Conservation (phyloP, 1,140 invertebrate species). For the Choristoneura fumiferana region DNA sequence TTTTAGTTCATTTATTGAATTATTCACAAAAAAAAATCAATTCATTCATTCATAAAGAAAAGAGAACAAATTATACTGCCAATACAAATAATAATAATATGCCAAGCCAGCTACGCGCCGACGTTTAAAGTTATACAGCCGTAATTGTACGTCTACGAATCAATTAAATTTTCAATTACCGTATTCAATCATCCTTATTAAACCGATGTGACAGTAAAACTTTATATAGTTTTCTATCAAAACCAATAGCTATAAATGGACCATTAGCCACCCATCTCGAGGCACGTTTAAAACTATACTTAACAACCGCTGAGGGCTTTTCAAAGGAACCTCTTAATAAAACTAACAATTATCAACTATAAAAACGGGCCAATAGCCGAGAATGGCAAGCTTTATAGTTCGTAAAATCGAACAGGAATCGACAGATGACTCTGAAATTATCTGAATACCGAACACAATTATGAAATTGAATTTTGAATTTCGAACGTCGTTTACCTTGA, state of each 20-base stretch:
- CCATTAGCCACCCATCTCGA: slow-evolving; percentile 55
- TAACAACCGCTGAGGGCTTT: slow-evolving; percentile 19
- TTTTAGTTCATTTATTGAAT: no score
- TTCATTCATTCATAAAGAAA: no score
- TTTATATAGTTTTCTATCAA: slow-evolving; percentile 35
- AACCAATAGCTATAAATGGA: slow-evolving; percentile 55
- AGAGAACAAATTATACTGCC: no score
- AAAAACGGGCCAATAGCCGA: slow-evolving; percentile 36
- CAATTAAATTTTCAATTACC: background rate
- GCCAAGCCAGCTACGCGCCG: no score
- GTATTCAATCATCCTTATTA: no score
- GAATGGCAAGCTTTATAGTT: slow-evolving; percentile 38
- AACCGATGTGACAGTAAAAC: background rate
- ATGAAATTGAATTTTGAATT: background rate
- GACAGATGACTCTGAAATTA: slow-evolving; percentile 22
- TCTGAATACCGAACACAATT: no score
- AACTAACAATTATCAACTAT: slow-evolving; percentile 67
- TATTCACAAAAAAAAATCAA: no score
- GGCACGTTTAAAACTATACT: slow-evolving; percentile 42
- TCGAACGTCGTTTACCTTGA: background rate
- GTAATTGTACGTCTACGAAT: background rate
- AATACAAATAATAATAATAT: no score
- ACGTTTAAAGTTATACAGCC: no score
- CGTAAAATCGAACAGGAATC: slow-evolving; percentile 39
- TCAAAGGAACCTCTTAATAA: slow-evolving; percentile 35